Evolutionary conservation across 2,113 vertebrate genomes (phyloP), one percentile per base, ranked within the genome.

Genomic region (Antigone vipio): DNA sequence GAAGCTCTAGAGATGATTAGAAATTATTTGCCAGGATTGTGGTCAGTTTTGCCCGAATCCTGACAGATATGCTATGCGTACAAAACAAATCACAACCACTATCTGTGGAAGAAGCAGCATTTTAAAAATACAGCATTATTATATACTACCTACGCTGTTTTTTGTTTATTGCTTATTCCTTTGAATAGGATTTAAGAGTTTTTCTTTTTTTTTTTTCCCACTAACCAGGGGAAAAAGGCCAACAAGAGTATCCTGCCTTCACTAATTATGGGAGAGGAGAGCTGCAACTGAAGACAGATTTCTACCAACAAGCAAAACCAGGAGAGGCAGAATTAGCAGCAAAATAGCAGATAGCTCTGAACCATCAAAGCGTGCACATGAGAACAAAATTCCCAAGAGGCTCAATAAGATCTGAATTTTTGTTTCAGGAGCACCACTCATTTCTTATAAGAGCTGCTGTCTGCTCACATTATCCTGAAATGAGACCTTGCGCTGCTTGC

Each of bases 41-140:
- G 23, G 27, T 24, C 62, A 11, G 2, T n/a, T 63, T 89, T 13
- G 9, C 44, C 52, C 62, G 64, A 69, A 64, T 35, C 24, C 38
- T 23, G 50, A 58, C 60, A 32, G 44, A 64, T 12, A n/a, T 0
- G 3, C 49, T 13, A 12, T 1, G 42, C 2, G 18, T 27, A 75
- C 42, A 14, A 68, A 68, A n/a, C 5, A 77, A 68, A 66, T 42
- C 76, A 12, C 30, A 53, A 52, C 50, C 22, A 3, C 58, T 15
- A 4, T 3, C 60, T 5, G 13, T 8, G 42, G 35, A 47, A 66
- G 8, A 13, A 12, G 40, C 35, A 35, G 22, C 18, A 10, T 29
- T 66, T 72, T 7, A 11, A 55, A 78, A 67, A 67, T 8, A 19
- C 9, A 32, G 59, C 40, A 45, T 66, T 44, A 52, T 6, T 10